Conservation (phyloP, 1,140 invertebrate genomes). For the Gryon sp. region DNA sequence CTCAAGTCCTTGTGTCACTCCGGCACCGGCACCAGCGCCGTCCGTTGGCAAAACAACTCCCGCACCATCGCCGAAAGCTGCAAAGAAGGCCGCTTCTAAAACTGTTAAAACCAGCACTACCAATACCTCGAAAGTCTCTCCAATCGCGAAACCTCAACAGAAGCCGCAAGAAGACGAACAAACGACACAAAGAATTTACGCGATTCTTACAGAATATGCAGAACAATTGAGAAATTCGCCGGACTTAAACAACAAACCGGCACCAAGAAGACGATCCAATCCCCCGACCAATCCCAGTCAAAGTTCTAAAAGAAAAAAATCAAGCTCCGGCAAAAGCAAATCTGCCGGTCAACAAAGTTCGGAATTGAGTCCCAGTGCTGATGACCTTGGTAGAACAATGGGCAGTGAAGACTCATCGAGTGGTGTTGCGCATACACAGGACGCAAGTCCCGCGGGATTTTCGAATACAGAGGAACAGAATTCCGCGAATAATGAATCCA, state of each 20-base stretch:
- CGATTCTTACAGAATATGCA: constrained; percentile 89
- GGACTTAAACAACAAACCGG: constrained; percentile 89
- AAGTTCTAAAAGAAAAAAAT: constrained; percentile 87
- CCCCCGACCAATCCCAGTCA: constrained; percentile 86
- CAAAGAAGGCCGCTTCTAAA: constrained; percentile 81
- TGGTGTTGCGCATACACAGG: constrained; percentile 82
- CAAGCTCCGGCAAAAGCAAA: constrained; percentile 81
- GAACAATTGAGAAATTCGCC: constrained; percentile 89
- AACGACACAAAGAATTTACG: constrained; percentile 88
- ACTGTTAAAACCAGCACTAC: constrained; percentile 81
- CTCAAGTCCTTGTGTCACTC: constrained; percentile 82
- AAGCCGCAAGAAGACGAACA: constrained; percentile 90
- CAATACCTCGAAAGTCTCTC: constrained; percentile 83
- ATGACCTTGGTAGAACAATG: constrained; percentile 84
- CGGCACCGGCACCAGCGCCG: constrained; percentile 77
- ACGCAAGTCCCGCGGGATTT: constrained; percentile 72
- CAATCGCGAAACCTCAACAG: constrained; percentile 84
- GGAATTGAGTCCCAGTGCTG: constrained; percentile 82
- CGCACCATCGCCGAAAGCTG: constrained; percentile 77
- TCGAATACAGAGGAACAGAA: constrained; percentile 72
- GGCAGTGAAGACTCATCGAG: constrained; percentile 86
- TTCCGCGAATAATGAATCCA: constrained; percentile 54
- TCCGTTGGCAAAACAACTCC: constrained; percentile 72
- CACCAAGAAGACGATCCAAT: constrained; percentile 86
- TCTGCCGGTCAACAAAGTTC: constrained; percentile 78